These are phyloP conservation scores for Actinernus sp. DNA, from an alignment of 92 coral and sea anemone species.

Conservation along the genomic window DNA sequence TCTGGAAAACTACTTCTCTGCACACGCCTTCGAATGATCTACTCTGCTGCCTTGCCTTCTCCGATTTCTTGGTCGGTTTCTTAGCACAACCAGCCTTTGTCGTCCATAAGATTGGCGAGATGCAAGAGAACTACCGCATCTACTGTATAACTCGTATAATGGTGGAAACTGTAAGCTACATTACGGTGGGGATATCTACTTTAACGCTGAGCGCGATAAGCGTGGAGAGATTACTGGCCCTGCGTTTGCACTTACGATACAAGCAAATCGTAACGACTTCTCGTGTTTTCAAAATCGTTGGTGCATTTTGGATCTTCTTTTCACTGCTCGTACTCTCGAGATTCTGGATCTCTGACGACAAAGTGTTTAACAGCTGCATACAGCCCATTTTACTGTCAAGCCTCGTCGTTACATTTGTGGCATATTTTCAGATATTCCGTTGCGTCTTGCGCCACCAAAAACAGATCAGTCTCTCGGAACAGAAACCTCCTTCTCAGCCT, in stretches of 20 bases:
- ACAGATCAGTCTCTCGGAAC: slow-evolving; percentile 27
- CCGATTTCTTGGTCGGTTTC: slow-evolving; percentile 64
- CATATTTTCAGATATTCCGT: slow-evolving; percentile 54
- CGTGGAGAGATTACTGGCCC: slow-evolving; percentile 24
- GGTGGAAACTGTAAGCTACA: slow-evolving; percentile 9
- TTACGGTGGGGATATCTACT: slow-evolving; percentile 22
- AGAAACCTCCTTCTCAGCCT: not conserved
- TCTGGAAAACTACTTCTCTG: slow-evolving; percentile 35
- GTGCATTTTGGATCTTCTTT: slow-evolving; percentile 18
- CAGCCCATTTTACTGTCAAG: slow-evolving; percentile 9
- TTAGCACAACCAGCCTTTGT: slow-evolving; percentile 70
- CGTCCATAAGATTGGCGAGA: slow-evolving; percentile 67
- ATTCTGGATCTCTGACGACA: slow-evolving; percentile 46
- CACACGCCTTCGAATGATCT: slow-evolving; percentile 65
- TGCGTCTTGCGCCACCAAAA: slow-evolving; percentile 62
- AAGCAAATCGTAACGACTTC: slow-evolving; percentile 15
- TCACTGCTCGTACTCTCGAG: slow-evolving; percentile 13
- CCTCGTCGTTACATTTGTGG: slow-evolving; percentile 35
- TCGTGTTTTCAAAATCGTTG: slow-evolving; percentile 1
- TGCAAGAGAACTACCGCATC: slow-evolving; percentile 23
- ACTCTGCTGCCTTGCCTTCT: slow-evolving; percentile 57
- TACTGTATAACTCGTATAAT: slow-evolving; percentile 51
- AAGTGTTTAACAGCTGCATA: slow-evolving; percentile 27
- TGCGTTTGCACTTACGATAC: slow-evolving; percentile 23
- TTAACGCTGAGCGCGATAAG: slow-evolving; percentile 33